These are phyloP conservation scores for Saccostrea echinata DNA, from an alignment of 1,140 invertebrate genomes.

Conservation along the genomic window DNA sequence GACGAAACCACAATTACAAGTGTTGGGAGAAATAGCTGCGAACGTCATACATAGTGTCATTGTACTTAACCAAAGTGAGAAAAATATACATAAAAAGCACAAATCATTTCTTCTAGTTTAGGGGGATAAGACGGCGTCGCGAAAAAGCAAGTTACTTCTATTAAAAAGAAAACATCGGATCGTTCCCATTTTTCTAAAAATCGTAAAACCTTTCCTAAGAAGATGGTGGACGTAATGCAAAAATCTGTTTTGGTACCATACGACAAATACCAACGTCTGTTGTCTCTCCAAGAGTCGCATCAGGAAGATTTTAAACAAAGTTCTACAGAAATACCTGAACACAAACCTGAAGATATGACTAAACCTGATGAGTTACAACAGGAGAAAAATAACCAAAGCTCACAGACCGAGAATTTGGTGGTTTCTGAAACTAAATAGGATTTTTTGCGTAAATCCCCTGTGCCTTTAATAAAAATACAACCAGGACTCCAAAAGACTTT, in stretches of 20 bases:
- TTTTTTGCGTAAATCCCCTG: background rate
- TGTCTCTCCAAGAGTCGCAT: background rate
- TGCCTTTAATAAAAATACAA: background rate
- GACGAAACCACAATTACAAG: background rate
- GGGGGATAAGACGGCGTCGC: background rate
- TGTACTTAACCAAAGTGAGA: background rate
- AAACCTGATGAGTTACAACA: background rate
- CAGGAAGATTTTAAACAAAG: background rate
- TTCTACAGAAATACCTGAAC: too few species aligned
- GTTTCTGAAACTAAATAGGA: background rate
- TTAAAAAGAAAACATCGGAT: background rate
- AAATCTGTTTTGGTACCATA: background rate
- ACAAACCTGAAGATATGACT: too few species aligned
- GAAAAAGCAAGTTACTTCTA: background rate
- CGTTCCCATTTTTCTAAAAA: background rate
- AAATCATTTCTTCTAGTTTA: background rate
- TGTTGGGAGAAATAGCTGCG: constrained; percentile 23
- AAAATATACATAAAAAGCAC: constrained; percentile 6
- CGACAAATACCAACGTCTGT: background rate
- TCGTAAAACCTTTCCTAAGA: background rate
- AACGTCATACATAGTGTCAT: constrained; percentile 17
- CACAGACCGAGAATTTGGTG: background rate
- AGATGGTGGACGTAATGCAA: too few species aligned
- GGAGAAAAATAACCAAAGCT: background rate
- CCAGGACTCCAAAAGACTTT: background rate